Percentiles rank a stretch among this genome's conserved stretches.
These are phyloP conservation scores for Pipistrellus kuhlii DNA, from an alignment of 2,797 vertebrate species.

Conservation along the genomic window DNA sequence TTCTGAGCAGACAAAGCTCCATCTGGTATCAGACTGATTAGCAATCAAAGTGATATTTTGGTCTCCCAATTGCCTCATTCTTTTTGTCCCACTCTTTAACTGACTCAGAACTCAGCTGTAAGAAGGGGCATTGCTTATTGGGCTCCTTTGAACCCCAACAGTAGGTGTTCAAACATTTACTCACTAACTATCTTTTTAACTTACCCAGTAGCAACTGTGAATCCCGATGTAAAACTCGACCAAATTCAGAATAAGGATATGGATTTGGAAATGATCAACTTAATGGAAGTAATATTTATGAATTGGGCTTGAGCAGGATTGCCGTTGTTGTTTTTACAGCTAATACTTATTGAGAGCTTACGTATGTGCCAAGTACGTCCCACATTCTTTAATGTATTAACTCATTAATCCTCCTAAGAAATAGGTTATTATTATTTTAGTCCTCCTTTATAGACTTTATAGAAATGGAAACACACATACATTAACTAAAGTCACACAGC, in stretches of 20 bases:
- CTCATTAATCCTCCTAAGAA: not conserved
- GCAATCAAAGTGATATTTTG: not conserved
- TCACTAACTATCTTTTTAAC: constrained; percentile 33
- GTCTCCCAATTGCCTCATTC: not conserved
- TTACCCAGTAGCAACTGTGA: not conserved
- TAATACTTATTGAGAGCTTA: not conserved
- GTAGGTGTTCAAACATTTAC: not conserved
- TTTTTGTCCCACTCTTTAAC: constrained; percentile 2
- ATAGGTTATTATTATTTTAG: not conserved
- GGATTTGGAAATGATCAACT: not conserved
- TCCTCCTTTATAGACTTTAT: not conserved
- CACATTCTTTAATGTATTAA: not conserved
- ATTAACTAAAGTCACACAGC: not conserved
- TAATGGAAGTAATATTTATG: not conserved
- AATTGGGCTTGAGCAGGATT: not conserved
- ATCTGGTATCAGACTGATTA: not conserved
- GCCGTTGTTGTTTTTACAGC: not conserved
- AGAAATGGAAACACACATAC: not conserved
- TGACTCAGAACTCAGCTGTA: not conserved
- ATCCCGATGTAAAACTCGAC: not conserved
- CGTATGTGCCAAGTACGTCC: not conserved
- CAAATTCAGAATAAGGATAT: not conserved
- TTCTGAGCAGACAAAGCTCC: not conserved
- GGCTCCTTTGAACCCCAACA: not conserved
- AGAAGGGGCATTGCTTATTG: not conserved